Evolutionary conservation across 2,797 vertebrate species (phyloP).

Genomic region (Tapera naevia): DNA sequence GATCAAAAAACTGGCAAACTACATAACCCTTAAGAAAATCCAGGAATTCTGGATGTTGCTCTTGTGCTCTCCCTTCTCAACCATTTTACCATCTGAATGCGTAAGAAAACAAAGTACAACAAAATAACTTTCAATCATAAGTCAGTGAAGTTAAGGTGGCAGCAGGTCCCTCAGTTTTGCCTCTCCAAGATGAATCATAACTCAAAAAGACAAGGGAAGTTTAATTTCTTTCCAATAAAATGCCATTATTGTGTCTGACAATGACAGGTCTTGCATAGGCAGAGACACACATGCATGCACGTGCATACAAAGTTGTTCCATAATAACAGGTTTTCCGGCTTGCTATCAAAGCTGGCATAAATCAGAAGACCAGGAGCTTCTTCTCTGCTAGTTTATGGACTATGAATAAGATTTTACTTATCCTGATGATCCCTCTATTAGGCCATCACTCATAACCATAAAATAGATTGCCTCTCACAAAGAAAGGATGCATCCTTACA

Average conservation of each 20-base stretch:
- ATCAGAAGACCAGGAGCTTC: not conserved
- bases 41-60: not conserved
- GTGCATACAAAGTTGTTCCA: not conserved
- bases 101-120: not conserved
- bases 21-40: not conserved
- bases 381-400: not conserved
- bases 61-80: not conserved
- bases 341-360: not conserved
- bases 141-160: not conserved
- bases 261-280: not conserved
- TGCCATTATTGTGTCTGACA: constrained; percentile 20
- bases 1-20: not conserved
- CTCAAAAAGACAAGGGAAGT: not conserved
- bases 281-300: not conserved
- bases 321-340: constrained; percentile 9
- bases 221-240: not conserved
- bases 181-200: not conserved
- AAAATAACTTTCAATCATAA: not conserved
- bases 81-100: not conserved
- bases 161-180: not conserved
- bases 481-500: not conserved
- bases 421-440: not conserved
- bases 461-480: not conserved
- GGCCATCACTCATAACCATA: not conserved
- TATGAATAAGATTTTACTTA: not conserved